Evolutionary conservation across 2,113 vertebrate genomes (phyloP), one percentile per base, ranked within the genome.

Genomic region (Microtus montanus): DNA sequence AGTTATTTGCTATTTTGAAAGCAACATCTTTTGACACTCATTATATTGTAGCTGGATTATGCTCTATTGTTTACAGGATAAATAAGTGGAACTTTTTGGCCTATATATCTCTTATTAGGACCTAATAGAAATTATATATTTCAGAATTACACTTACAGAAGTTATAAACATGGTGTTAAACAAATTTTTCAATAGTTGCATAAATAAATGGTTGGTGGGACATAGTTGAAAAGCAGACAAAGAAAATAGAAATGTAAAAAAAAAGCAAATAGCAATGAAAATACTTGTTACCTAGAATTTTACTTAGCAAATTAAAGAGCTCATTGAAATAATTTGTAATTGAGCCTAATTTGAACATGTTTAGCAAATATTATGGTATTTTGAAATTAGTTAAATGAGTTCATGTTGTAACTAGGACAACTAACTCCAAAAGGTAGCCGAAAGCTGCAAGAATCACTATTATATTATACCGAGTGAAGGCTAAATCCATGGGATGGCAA

Each of bases 1-100:
- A 70, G 26, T 93, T 95, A 93, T 96, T 93, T 91, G 78, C 49
- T 95, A 38, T 96, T 96, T 93, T 96, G 80, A 95, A 96, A 96
- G 78, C 44, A 88, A 71, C 82, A 38, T 95, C 87, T 87, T 94
- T 73, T 96, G 93, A 30, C 90, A 96, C 84, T 96, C 88, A 90
- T 92, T 87, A 58, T 30, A 96, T 91, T 94, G 83, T 58, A 68
- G 52, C 89, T 87, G 20, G 63, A 63, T 86, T 49, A 73, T 94
- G 87, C 49, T 28, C 33, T 93, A 90, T 96, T 95, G 92, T 86
- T 95, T 93, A 95, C 82, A 71, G 68, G 93, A 96, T 92, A 49
- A 90, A 94, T 68, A 92, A 79, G 41, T 12, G 22, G 58, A 64
- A 47, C 61, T 61, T 95, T 93, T 77, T 93, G 66, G 33, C 47